phyloP scores from a whole-genome alignment of 2,888 invertebrate species.

The Anarsia innoxiella region DNA sequence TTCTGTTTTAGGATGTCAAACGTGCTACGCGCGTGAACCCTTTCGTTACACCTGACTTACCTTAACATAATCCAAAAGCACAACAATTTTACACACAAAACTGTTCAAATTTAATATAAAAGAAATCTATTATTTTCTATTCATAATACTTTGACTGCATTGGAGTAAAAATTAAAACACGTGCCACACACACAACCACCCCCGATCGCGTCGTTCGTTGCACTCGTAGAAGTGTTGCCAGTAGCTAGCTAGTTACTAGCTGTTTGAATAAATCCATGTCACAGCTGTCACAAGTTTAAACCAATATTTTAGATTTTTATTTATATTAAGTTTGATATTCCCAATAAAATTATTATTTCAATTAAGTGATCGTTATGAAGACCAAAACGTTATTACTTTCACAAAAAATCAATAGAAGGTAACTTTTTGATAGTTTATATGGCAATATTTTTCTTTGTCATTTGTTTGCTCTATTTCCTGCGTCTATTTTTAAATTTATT shows the following conservation, averaged over 20 bases:
- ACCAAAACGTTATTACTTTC: too few relatives aligned
- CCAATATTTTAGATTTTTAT: too few relatives aligned
- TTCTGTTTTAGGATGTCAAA: too few relatives aligned
- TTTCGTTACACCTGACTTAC: slow-evolving; percentile 29
- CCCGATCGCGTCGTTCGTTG: slow-evolving; percentile 34
- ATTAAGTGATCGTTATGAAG: too few relatives aligned
- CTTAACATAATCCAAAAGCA: slow-evolving; percentile 30
- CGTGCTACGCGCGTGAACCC: slow-evolving; percentile 46
- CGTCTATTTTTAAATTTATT: slow-evolving; percentile 33
- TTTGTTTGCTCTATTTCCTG: slow-evolving; percentile 8
- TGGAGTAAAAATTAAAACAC: slow-evolving; percentile 28
- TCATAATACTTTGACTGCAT: slow-evolving; percentile 26
- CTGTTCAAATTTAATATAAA: slow-evolving; percentile 2
- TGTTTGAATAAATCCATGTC: too few relatives aligned
- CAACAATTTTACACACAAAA: slow-evolving; percentile 13
- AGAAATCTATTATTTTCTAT: slow-evolving; percentile 30
- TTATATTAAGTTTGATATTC: too few relatives aligned
- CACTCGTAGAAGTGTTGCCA: slow-evolving; percentile 28
- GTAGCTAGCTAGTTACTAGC: too few relatives aligned
- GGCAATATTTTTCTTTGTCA: slow-evolving; percentile 1
- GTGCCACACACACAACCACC: slow-evolving; percentile 40
- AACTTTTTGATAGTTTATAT: neutral
- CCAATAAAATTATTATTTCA: too few relatives aligned
- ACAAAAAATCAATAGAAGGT: too few relatives aligned
- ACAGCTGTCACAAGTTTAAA: too few relatives aligned